Evolutionary conservation across 2,113 vertebrate genomes (phyloP).

Genomic region (Solenodon paradoxus): DNA sequence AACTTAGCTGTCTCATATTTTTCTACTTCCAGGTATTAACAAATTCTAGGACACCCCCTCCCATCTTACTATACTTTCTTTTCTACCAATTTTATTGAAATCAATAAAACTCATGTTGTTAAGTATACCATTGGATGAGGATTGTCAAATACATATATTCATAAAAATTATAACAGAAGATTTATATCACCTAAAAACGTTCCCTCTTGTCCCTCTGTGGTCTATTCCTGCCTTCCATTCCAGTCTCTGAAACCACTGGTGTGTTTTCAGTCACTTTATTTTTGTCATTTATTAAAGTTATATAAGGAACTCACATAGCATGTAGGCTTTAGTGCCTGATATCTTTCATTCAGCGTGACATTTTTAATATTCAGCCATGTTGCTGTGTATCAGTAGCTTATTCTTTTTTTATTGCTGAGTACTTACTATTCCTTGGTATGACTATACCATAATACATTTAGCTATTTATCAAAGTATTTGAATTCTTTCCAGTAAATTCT

Average conservation of each 20-base stretch:
- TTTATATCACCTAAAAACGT: background rate
- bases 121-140: background rate
- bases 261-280: background rate
- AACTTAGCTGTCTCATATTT: background rate
- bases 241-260: background rate
- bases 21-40: background rate
- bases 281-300: background rate
- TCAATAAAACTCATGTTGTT: background rate
- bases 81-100: background rate
- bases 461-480: background rate
- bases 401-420: background rate
- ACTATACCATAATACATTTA: background rate
- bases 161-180: background rate
- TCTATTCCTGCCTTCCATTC: background rate
- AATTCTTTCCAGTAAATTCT: background rate
- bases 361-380: background rate
- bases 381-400: fast-evolving
- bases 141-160: background rate
- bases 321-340: background rate
- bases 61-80: background rate
- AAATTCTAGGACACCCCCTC: background rate
- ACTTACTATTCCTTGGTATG: background rate
- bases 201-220: background rate
- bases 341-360: background rate
- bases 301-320: background rate